Conservation (phyloP, 1,140 invertebrate genomes). For the Radopholus similis region DNA sequence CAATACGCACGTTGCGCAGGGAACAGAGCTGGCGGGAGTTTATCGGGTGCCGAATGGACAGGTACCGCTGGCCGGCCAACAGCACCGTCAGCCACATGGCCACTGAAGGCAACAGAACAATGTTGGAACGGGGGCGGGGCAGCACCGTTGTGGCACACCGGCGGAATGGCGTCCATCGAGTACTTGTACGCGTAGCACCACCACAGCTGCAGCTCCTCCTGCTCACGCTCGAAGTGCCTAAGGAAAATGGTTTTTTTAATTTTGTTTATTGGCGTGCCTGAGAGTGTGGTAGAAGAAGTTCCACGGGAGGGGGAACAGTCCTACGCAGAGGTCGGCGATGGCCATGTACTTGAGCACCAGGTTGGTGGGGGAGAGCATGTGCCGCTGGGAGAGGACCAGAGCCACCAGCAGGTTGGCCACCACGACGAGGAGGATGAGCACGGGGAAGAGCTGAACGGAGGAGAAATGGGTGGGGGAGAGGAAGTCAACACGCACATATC, state of each 20-base stretch:
- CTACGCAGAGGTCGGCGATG: slow-evolving; percentile 55
- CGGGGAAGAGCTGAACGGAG: slow-evolving; percentile 50
- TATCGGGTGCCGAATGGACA: slow-evolving; percentile 57
- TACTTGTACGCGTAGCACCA: slow-evolving; percentile 59
- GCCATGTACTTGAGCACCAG: slow-evolving; percentile 60
- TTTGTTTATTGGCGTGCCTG: slow-evolving; percentile 26
- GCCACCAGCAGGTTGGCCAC: slow-evolving; percentile 54
- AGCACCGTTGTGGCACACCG: slow-evolving; percentile 40
- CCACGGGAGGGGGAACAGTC: slow-evolving; percentile 57
- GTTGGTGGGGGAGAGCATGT: slow-evolving; percentile 59
- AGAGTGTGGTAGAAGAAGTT: slow-evolving; percentile 57
- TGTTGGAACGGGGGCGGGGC: neutral
- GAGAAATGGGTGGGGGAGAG: neutral
- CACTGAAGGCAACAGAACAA: slow-evolving; percentile 32
- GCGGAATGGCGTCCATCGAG: slow-evolving; percentile 57
- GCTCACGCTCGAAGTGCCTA: slow-evolving; percentile 43
- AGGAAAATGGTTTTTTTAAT: neutral
- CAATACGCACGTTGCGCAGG: slow-evolving; percentile 52
- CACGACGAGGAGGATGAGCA: slow-evolving; percentile 51
- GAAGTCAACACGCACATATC: slow-evolving; percentile 20
- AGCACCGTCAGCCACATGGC: slow-evolving; percentile 60
- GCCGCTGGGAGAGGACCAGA: slow-evolving; percentile 54
- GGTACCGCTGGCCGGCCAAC: slow-evolving; percentile 56
- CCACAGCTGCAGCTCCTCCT: slow-evolving; percentile 48
- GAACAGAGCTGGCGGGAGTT: slow-evolving; percentile 49